A percentile compares a stretch with the other conserved stretches of the same genome.
Conservation (phyloP, 2,888 invertebrate genomes). For the Vesta saturnalis region DNA sequence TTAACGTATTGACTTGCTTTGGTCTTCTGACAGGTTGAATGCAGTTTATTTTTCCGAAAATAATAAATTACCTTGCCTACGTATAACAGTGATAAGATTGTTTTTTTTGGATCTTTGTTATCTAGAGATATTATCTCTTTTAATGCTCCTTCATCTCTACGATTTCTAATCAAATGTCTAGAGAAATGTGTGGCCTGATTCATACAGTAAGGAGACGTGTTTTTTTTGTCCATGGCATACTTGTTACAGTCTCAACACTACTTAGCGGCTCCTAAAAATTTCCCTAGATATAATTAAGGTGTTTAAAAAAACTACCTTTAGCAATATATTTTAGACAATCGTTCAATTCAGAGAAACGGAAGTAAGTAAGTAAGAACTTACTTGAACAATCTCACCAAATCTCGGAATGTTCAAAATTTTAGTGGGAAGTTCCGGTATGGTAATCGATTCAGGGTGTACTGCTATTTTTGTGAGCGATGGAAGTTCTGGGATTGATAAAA, state of each 20-base stretch:
- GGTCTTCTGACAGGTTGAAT: constrained; percentile 16
- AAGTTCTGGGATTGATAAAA: neutral
- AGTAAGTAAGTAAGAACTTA: neutral
- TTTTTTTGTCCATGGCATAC: constrained; percentile 34
- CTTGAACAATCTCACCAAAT: too few species aligned
- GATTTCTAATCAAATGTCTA: too few species aligned
- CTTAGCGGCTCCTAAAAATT: too few species aligned
- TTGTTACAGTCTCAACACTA: constrained; percentile 9
- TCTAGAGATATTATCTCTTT: too few species aligned
- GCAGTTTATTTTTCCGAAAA: constrained; percentile 8
- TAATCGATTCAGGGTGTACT: neutral
- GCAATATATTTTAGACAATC: neutral
- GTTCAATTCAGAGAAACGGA: neutral
- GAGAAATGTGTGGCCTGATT: too few species aligned
- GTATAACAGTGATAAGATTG: constrained; percentile 25
- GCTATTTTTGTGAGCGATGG: neutral
- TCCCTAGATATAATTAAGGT: too few species aligned
- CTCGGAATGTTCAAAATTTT: neutral
- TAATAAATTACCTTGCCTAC: too few species aligned
- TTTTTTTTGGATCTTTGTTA: constrained; percentile 36
- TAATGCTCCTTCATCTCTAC: constrained; percentile 36
- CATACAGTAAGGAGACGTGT: constrained; percentile 35
- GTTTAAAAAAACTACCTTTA: neutral
- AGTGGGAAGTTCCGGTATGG: neutral
- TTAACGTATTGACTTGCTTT: too few species aligned